phyloP scores from a whole-genome alignment of 2,113 vertebrate genomes.

The Malurus alboscapulatus region DNA sequence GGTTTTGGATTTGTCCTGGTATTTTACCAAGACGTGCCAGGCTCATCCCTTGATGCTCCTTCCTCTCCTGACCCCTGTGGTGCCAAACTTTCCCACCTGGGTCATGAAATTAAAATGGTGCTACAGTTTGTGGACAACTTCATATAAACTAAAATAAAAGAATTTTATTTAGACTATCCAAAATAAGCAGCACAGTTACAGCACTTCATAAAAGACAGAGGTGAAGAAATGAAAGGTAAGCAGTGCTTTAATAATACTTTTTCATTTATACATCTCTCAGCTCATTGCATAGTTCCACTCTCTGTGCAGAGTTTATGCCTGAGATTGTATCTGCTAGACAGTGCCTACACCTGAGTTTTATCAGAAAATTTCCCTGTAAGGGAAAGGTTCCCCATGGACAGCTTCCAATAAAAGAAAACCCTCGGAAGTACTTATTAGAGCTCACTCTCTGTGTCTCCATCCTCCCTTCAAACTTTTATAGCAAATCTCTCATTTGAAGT shows the following conservation, averaged over 20 bases:
- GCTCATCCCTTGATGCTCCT: background rate
- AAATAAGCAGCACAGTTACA: background rate
- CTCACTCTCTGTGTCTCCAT: background rate
- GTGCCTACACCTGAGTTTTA: background rate
- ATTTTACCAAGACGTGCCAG: background rate
- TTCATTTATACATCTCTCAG: background rate
- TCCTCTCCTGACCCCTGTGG: background rate
- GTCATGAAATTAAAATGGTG: background rate
- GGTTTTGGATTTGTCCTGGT: background rate
- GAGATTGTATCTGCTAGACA: background rate
- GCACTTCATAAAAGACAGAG: background rate
- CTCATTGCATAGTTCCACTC: background rate
- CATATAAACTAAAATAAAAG: background rate
- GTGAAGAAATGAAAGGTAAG: background rate
- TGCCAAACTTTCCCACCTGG: background rate
- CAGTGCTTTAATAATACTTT: background rate
- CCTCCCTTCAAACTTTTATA: background rate
- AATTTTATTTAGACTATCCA: background rate
- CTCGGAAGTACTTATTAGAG: background rate
- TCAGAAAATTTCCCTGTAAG: background rate
- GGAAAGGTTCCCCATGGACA: background rate
- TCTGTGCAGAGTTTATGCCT: background rate
- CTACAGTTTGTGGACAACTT: background rate
- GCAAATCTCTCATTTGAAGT: conserved; percentile 16
- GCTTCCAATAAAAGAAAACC: conserved; percentile 10